Base-by-base conservation (phyloP, 2,888 invertebrate genomes). In the Eucera pruinosa region DNA sequence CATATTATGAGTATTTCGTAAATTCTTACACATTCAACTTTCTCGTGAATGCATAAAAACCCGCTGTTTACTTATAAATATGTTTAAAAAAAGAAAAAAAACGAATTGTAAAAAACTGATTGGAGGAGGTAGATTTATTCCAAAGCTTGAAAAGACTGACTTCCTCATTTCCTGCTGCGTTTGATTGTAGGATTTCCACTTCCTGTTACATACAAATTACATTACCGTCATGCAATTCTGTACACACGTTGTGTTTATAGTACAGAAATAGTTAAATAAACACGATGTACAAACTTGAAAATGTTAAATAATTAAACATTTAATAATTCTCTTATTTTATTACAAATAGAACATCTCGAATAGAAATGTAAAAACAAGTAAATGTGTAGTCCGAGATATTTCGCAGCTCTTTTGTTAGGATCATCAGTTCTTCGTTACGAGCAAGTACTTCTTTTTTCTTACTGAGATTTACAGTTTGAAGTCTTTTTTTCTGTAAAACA, bases 201-300 rank as follows among this genome's bases (percentile, higher is more conserved):
- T 62, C 39, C 50, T 13, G 39, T 62, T 18, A 20, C 2, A 15
- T 50, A 39, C 5, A 39, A 48, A 62, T 62, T 36, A 7, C 13
- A 39, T 50, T 39, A 13, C 4, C 25, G 11, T 39, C 6, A 20
- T 20, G 61, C 18, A 6, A 9, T 20, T 30, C 2, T 18, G 7
- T 52, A 15, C 20, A 18, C 47, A 25, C 11, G 4, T 64, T 52
- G 13, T 30, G 5, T 27, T 27, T 20, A 18, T 27, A 27, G 23
- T 11, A 2, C 13, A 27, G 2, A 7, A 27, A 23, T 60, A 9
- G n/a, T n/a, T 61, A 18, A 5, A 27, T 33, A 61, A 33, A 2
- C 1, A 39, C 11, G 2, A 57, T 20, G 4, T n/a, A 18, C 3
- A 45, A 45, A n/a, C 25, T 41, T 15, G 11, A 25, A 41, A 25